Percentiles rank a stretch among this genome's conserved stretches.
Evolutionary conservation across 2,797 vertebrate species (phyloP).

Genomic region (Sebastes alutus): DNA sequence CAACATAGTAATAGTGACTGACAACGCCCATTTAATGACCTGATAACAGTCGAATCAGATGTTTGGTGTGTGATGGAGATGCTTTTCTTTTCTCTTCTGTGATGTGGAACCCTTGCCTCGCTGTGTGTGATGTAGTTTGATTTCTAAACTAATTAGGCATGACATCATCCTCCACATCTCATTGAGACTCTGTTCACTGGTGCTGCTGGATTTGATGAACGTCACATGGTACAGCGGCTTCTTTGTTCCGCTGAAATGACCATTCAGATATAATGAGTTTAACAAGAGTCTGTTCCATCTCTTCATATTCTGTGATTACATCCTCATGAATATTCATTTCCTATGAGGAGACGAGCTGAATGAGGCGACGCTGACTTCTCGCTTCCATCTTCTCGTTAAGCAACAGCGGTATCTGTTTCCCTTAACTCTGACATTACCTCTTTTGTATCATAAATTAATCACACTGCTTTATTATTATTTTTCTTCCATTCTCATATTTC

Average conservation of each 20-base stretch:
- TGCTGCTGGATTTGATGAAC: not conserved
- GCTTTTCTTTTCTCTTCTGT: not conserved
- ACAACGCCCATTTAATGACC: too few relatives aligned
- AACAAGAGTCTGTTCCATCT: conserved; percentile 26
- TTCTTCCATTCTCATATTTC: not conserved
- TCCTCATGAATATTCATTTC: conserved; percentile 64
- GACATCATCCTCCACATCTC: too few relatives aligned
- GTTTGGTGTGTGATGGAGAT: not conserved
- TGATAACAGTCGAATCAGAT: too few relatives aligned
- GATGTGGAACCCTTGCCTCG: not conserved
- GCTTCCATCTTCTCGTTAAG: conserved; percentile 45
- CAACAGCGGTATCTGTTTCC: conserved; percentile 9
- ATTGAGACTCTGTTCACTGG: not conserved
- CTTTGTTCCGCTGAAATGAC: conserved; percentile 15
- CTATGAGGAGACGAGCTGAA: conserved; percentile 12
- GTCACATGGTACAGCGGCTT: not conserved
- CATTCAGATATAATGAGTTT: conserved; percentile 21
- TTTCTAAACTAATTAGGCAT: not conserved
- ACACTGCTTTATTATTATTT: conserved; percentile 4
- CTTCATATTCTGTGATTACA: conserved; percentile 37
- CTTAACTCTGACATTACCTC: conserved; percentile 29
- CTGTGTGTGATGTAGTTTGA: fast-evolving
- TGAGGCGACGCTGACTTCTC: conserved; percentile 2
- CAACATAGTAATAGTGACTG: fast-evolving
- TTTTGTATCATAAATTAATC: conserved; percentile 35